phyloP scores from a whole-genome alignment of 1,140 invertebrate species.

The Drosophila athabasca region DNA sequence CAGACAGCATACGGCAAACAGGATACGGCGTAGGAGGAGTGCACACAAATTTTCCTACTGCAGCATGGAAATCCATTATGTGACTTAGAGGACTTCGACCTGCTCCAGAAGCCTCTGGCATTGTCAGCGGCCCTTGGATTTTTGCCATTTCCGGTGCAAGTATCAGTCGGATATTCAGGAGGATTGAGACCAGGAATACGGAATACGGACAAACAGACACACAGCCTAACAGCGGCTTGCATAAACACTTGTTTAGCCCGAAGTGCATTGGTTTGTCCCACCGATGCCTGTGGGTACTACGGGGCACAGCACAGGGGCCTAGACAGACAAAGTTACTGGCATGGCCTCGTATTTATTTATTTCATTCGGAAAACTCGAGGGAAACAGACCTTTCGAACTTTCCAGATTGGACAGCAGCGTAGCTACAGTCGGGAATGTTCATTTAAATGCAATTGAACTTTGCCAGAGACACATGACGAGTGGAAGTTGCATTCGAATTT shows the following conservation, averaged over 20 bases:
- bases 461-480: conserved; percentile 31
- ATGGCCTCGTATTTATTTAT: conserved; percentile 56
- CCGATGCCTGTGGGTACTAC: conserved; percentile 15
- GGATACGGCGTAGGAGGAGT: too few species aligned
- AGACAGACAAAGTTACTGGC: conserved; percentile 48
- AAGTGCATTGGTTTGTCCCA: conserved; percentile 43
- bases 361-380: conserved; percentile 14
- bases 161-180: neutral
- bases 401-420: conserved; percentile 13
- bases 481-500: conserved; percentile 49
- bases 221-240: conserved; percentile 18
- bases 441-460: conserved; percentile 72
- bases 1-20: too few species aligned
- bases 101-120: too few species aligned
- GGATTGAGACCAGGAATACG: neutral
- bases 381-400: conserved; percentile 20
- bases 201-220: too few species aligned
- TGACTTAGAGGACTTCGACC: too few species aligned
- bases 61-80: too few species aligned
- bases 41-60: neutral
- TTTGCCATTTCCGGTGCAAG: conserved; percentile 21
- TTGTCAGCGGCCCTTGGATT: neutral
- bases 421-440: conserved; percentile 42
- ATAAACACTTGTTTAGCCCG: conserved; percentile 56
- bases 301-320: neutral